Conservation (phyloP, 2,797 vertebrate genomes). For the Lerista edwardsae region DNA sequence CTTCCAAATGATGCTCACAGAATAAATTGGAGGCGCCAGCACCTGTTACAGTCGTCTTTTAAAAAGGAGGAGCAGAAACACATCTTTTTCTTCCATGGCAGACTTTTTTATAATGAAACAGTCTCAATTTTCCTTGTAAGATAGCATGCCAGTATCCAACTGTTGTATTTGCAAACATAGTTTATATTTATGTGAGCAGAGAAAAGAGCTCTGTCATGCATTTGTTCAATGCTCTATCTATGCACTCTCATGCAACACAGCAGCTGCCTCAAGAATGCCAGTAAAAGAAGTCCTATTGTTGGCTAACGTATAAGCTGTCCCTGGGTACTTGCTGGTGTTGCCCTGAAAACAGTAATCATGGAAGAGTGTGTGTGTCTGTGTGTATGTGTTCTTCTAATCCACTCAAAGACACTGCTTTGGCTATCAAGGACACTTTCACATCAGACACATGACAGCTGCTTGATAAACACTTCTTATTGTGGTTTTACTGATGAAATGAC, state of each 20-base stretch:
- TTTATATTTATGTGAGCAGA: not conserved
- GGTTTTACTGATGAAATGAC: no score
- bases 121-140: not conserved
- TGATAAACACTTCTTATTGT: no score
- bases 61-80: not conserved
- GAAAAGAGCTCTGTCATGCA: not conserved
- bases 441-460: no score
- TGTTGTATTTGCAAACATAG: not conserved
- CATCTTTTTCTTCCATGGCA: not conserved
- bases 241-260: not conserved
- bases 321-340: not conserved
- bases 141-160: not conserved
- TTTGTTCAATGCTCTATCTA: conserved; percentile 1
- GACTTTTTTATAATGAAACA: not conserved
- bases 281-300: not conserved
- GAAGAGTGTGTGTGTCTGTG: no score
- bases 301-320: not conserved
- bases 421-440: not conserved
- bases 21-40: not conserved
- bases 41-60: not conserved
- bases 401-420: not conserved
- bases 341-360: not conserved
- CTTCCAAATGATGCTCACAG: not conserved
- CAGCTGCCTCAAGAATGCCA: not conserved
- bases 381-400: no score